Evolutionary conservation across 2,113 vertebrate genomes (phyloP).

Genomic region (Pampusana beccarii): DNA sequence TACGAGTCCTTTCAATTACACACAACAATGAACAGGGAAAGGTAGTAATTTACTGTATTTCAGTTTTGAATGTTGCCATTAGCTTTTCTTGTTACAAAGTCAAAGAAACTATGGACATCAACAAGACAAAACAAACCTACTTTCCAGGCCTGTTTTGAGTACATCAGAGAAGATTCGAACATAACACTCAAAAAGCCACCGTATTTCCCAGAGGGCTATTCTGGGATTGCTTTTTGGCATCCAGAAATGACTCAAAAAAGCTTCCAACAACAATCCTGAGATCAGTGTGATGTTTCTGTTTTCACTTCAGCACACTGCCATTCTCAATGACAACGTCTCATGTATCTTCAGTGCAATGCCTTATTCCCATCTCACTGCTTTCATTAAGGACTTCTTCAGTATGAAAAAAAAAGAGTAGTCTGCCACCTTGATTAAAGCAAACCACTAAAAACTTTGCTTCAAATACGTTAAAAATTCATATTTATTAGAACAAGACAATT

Average conservation of each 20-base stretch:
- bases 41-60: constrained; percentile 31
- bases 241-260: background rate
- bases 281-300: background rate
- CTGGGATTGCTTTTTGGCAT: background rate
- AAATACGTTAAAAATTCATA: background rate
- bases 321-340: background rate
- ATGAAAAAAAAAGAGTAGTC: background rate
- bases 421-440: background rate
- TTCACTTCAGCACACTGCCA: background rate
- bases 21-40: constrained; percentile 47
- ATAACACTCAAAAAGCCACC: background rate
- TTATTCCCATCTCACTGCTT: background rate
- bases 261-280: background rate
- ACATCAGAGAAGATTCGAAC: background rate
- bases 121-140: background rate
- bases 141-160: background rate
- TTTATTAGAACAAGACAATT: background rate
- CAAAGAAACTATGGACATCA: background rate
- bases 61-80: constrained; percentile 29
- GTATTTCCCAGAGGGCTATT: background rate
- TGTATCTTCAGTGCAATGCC: background rate
- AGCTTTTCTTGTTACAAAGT: constrained; percentile 38
- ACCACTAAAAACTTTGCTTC: background rate
- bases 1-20: constrained; percentile 57
- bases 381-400: background rate